phyloP scores from a whole-genome alignment of 2,888 invertebrate genomes.

The Caenorhabditis auriculariae region DNA sequence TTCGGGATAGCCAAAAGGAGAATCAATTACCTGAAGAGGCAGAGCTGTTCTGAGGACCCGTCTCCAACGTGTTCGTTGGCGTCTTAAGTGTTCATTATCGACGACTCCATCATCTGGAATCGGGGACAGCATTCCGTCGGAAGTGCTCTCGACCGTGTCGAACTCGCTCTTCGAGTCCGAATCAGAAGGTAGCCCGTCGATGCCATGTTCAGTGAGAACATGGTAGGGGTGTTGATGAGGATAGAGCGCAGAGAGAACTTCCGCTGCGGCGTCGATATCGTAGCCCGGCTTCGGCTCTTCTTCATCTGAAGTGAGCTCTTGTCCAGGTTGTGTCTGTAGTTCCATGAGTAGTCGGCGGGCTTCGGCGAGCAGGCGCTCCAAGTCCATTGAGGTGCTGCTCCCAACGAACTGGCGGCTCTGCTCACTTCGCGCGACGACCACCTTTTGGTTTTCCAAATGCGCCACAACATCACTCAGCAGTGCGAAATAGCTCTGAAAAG shows the following conservation, averaged over 20 bases:
- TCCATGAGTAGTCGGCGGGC: conserved; percentile 31
- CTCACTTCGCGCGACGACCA: conserved; percentile 33
- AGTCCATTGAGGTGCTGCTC: conserved; percentile 42
- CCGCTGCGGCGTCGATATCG: conserved; percentile 59
- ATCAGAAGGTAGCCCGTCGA: conserved; percentile 44
- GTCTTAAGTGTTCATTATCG: conserved; percentile 36
- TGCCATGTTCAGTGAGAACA: conserved; percentile 53
- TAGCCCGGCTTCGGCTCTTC: conserved; percentile 44
- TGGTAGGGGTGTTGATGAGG: conserved; percentile 53
- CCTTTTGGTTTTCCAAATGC: conserved; percentile 44
- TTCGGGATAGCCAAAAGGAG: neutral
- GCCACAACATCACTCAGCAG: conserved; percentile 39
- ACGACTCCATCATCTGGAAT: conserved; percentile 48
- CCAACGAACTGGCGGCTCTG: conserved; percentile 35
- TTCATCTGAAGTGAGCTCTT: conserved; percentile 27
- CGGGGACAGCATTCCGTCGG: conserved; percentile 45
- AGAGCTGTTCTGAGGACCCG: conserved; percentile 60
- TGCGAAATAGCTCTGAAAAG: conserved; percentile 39
- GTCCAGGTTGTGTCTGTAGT: conserved; percentile 14
- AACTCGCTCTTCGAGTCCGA: conserved; percentile 41
- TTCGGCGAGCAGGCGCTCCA: conserved; percentile 29
- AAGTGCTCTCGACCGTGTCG: conserved; percentile 37
- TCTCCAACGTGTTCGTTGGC: conserved; percentile 60
- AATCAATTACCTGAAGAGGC: conserved; percentile 73
- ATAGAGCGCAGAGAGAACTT: conserved; percentile 56